Evolutionary conservation across 2,113 vertebrate species (phyloP).

Genomic region (Pelmatolapia mariae): DNA sequence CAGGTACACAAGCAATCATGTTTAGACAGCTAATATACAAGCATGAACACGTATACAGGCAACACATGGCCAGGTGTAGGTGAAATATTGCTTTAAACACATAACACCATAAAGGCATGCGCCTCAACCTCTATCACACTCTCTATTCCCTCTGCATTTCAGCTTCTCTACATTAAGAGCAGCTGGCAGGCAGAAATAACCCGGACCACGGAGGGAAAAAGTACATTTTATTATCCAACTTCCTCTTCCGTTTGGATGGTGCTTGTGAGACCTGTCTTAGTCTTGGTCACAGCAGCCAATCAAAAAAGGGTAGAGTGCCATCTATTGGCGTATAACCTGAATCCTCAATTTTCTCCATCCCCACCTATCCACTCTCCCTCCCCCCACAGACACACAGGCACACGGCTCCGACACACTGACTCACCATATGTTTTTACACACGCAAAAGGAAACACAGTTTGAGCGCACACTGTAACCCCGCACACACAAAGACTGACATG

Average conservation of each 20-base stretch:
- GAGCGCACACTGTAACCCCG: not conserved
- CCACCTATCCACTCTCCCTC: constrained; percentile 2
- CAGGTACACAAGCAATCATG: not conserved
- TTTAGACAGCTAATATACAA: not conserved
- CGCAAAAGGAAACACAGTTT: constrained; percentile 24
- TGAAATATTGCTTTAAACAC: not conserved
- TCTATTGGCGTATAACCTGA: constrained; percentile 67
- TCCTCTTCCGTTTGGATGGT: not conserved
- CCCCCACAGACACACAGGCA: constrained; percentile 38
- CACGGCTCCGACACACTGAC: constrained; percentile 59
- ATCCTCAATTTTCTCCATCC: constrained; percentile 23
- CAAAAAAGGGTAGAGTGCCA: constrained; percentile 76
- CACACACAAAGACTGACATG: constrained; percentile 9
- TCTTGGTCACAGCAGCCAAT: constrained; percentile 51
- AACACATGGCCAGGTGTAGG: not conserved
- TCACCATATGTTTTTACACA: constrained; percentile 63
- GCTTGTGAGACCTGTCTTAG: not conserved
- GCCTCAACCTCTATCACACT: not conserved
- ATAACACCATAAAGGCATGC: not conserved
- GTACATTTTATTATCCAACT: not conserved
- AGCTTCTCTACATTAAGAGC: not conserved
- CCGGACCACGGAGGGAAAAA: not conserved
- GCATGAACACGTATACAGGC: not conserved
- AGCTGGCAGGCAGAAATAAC: not conserved
- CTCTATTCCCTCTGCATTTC: not conserved